A percentile compares a stretch with the other conserved stretches of the same genome.
phyloP scores from a whole-genome alignment of 2,113 vertebrate species.

The Cromileptes altivelis region DNA sequence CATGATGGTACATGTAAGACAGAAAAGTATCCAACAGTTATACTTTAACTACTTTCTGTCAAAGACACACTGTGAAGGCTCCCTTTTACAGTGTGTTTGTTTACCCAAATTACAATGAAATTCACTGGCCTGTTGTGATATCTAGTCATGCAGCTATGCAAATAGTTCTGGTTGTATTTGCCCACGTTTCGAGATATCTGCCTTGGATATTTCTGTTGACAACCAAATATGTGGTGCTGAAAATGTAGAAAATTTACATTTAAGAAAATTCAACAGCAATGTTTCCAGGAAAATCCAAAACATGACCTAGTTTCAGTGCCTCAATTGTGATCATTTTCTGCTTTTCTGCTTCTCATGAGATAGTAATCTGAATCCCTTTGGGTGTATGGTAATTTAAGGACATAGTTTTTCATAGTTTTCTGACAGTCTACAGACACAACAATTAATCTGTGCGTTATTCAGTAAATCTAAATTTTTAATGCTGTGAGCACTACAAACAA shows the following conservation, averaged over 20 bases:
- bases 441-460: neutral
- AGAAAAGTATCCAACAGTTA: neutral
- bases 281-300: neutral
- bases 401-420: too few species aligned
- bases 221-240: neutral
- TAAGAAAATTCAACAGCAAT: neutral
- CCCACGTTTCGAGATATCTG: neutral
- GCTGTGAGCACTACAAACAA: neutral
- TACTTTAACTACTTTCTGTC: neutral
- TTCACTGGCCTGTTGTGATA: neutral
- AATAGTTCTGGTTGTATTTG: neutral
- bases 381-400: neutral
- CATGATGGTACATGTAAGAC: neutral
- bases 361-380: neutral
- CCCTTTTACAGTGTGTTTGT: neutral
- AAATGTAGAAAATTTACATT: neutral
- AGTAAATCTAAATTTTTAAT: neutral
- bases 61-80: neutral
- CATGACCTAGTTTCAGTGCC: neutral
- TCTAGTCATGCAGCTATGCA: neutral
- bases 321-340: neutral
- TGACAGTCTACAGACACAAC: neutral
- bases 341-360: neutral
- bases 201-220: neutral
- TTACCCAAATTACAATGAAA: neutral